Conservation (phyloP, 2,888 invertebrate genomes). For the Pemphredon lugubris region DNA sequence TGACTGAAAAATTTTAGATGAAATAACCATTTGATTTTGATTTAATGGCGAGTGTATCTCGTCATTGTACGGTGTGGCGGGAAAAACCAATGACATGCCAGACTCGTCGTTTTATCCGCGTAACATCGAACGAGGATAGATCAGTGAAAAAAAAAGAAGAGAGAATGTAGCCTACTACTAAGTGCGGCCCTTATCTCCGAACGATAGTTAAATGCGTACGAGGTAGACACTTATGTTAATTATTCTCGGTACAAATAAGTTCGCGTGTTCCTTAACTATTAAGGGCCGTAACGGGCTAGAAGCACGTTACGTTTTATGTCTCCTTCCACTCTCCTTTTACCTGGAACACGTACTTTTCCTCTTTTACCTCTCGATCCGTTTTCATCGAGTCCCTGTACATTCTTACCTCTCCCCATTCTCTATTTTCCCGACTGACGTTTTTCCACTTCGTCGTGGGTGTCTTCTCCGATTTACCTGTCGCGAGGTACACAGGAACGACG, state of each 20-base stretch:
- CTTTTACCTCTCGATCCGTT: constrained; percentile 36
- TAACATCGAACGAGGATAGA: no score
- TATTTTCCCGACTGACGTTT: constrained; percentile 35
- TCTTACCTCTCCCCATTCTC: constrained; percentile 44
- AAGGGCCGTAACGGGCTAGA: constrained; percentile 53
- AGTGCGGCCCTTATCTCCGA: constrained; percentile 34
- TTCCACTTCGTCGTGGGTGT: constrained; percentile 43
- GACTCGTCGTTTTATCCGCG: no score
- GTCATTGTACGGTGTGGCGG: no score
- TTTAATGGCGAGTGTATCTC: no score
- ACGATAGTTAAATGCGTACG: constrained; percentile 50
- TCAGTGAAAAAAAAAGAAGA: constrained; percentile 22
- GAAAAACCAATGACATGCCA: no score
- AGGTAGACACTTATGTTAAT: constrained; percentile 72
- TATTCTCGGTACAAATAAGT: constrained; percentile 71
- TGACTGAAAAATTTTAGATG: no score
- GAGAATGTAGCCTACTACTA: constrained; percentile 20
- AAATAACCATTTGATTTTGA: no score
- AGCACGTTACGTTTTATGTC: constrained; percentile 61
- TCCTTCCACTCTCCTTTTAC: constrained; percentile 49
- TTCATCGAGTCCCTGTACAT: constrained; percentile 44
- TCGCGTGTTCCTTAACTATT: constrained; percentile 72
- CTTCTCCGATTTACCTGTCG: constrained; percentile 64
- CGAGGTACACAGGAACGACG: constrained; percentile 41
- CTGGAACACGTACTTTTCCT: constrained; percentile 41